Base-by-base conservation (phyloP, 2,797 vertebrate species). In the Lacerta bilineata region DNA sequence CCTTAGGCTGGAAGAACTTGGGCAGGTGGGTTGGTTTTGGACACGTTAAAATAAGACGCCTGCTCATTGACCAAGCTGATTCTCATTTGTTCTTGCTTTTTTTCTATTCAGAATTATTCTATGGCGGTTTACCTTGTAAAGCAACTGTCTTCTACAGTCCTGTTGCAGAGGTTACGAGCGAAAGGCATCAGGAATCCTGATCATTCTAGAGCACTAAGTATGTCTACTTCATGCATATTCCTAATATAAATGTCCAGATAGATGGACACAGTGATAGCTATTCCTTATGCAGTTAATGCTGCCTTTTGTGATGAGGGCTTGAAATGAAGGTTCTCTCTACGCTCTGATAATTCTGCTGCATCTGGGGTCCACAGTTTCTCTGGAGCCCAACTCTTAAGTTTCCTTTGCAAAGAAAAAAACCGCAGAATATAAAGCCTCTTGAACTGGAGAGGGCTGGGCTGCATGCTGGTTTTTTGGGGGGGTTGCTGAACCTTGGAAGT, bases 161-260 rank as follows among this genome's bases (percentile, higher is more conserved):
- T 99, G 93, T 95, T 99, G 94, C 99, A 99, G 97, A 98, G 99
- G 96, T 98, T 99, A 95, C 97, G 98, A 91, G 98, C 98, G 27
- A 99, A 99, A 97, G 99, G 99, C 90, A 99, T 99, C 96, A 97
- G 99, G 96, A 99, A 99, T 96, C 99, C 99, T 5, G 99, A 99
- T 97, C 99, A 99, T 97, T 99, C 99, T 95, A 97, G 98, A 97
- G 99, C 99, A 8, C 98, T 99, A 93, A 99, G 99, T 99, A 98
- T 89, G 98, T 90, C 93, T 92, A 43, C 80, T 92, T 29, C 66
- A 36, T 78, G 71, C 29, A 41, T 25, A 72, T 81, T 61, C 75
- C 94, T 76, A 36, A 50, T 80, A 55, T 1, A 81, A 74, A 84
- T 61, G 25, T 23, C 5, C 20, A 82, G 29, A 68, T 88, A 86